phyloP scores from a whole-genome alignment of 2,113 vertebrate species.

The Psettodes erumei region DNA sequence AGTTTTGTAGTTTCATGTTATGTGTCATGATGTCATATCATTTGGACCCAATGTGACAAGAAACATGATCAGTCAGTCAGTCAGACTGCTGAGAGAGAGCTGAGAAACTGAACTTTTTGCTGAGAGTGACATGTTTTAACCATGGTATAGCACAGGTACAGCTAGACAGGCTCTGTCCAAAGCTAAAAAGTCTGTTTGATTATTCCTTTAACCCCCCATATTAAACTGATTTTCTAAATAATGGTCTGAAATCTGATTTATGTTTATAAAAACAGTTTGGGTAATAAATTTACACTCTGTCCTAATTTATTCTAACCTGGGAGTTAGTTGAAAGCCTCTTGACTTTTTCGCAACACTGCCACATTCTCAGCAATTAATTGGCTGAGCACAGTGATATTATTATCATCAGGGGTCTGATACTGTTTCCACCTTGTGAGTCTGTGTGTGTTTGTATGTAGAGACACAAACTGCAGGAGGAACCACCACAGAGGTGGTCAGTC shows the following conservation, averaged over 20 bases:
- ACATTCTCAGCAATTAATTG: neutral
- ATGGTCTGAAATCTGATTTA: neutral
- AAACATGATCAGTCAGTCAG: neutral
- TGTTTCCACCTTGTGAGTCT: no score
- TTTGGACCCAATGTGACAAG: no score
- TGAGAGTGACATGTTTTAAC: no score
- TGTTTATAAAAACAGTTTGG: neutral
- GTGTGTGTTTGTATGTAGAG: no score
- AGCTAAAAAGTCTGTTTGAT: neutral
- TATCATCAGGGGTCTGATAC: no score
- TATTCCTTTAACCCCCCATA: neutral
- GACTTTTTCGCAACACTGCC: neutral
- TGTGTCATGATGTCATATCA: no score
- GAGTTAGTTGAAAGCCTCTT: neutral
- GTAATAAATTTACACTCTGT: neutral
- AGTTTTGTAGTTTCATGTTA: constrained; percentile 8
- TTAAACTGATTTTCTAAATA: neutral
- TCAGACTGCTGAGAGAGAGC: no score
- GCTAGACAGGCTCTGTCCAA: neutral
- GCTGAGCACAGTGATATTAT: neutral
- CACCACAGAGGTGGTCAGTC: no score
- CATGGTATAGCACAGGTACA: no score
- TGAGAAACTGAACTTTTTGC: no score
- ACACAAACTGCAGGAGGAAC: no score
- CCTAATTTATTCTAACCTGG: neutral